Base-by-base conservation (phyloP, 2,113 vertebrate species). In the Ascaphus truei region DNA sequence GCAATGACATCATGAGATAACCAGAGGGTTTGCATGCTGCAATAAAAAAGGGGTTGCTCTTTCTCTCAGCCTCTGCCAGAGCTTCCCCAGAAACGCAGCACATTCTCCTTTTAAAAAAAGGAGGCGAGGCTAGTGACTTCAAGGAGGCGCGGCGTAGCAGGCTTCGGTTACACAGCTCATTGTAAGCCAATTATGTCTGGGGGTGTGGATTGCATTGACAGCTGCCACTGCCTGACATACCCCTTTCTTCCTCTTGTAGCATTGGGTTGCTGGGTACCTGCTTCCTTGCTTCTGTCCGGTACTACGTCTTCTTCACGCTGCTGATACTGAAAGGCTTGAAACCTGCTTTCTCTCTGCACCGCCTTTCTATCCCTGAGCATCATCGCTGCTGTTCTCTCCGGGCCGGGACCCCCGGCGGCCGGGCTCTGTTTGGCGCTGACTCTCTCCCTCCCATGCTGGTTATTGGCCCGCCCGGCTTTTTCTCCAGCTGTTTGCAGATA, bases 401-500 rank as follows among this genome's bases (percentile, higher is more conserved):
- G 5, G 45, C 22, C 34, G 22, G 62, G 31, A 13, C 7, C 22
- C 27, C 51, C 26, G 33, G 79, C 76, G 60, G 78, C 33, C 72
- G 41, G 16, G 5, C 10, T 15, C 37, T 41, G 37, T 15, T 15
- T n/a, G n/a, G n/a, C n/a, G n/a, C n/a, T n/a, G n/a, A n/a, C n/a
- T n/a, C n/a, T n/a, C 69, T 81, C 79, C 75, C 77, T 72, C 66
- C 72, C 71, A 69, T 61, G 25, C 26, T 23, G 47, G 50, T 37
- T 48, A 3, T 33, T 23, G 29, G 7, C 2, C n/a, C n/a, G 12
- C 36, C 36, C 36, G 7, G 36, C 36, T 7, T 7, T 7, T 7
- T 72, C 65, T 69, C 36, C 59, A 20, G 5, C 75, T 72, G 75
- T 76, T 80, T 79, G 80, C 80, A 20, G 67, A 58, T 51, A 29